Base-by-base conservation (phyloP, 1,140 invertebrate species). In the Drosophila bocki region DNA sequence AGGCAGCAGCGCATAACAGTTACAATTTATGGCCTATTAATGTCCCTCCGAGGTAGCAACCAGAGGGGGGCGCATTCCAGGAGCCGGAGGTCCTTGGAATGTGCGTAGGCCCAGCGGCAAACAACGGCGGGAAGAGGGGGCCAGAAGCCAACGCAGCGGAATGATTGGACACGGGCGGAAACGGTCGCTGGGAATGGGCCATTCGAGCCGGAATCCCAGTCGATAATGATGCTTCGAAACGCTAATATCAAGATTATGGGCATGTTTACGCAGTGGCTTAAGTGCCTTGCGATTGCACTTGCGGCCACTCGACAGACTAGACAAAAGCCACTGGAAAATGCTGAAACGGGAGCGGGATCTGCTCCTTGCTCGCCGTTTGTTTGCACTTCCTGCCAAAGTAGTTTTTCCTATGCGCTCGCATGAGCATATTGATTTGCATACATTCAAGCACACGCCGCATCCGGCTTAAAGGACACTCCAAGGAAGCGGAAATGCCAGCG, bases 1-100 rank as follows among this genome's bases (percentile, higher is more conserved):
- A 90, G 85, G 82, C 85, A 90, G 71, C 78, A 82, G 75, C 85
- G 86, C 85, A 90, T 90, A 90, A 90, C 85, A 85, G 85, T 90
- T 85, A 90, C 86, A 90, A 90, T 90, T 90, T 90, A 90, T 91
- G 85, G 85, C 81, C 85, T 90, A 90, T 90, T 90, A 90, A 90
- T 90, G 85, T 79, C 68, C 68, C 70, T 62, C 65, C 59, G 74
- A 85, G 85, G 84, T 90, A 65, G 69, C 72, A 56, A 67, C 60
- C 83, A 60, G 84, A 60, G 56, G 71, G 80, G 41, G 13, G 41
- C 7, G 47, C 62, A 56, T 39, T 29, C 37, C 54, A 32, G 26
- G 12, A 39, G 37, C 26, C n/a, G 11, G 19, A 29, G 39, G 53
- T 54, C 35, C 29, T 12, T 39, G 48, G 72, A 75, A 75, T 58